Conservation (phyloP, 2,888 invertebrate genomes). For the Hirtodrosophila alboralis region DNA sequence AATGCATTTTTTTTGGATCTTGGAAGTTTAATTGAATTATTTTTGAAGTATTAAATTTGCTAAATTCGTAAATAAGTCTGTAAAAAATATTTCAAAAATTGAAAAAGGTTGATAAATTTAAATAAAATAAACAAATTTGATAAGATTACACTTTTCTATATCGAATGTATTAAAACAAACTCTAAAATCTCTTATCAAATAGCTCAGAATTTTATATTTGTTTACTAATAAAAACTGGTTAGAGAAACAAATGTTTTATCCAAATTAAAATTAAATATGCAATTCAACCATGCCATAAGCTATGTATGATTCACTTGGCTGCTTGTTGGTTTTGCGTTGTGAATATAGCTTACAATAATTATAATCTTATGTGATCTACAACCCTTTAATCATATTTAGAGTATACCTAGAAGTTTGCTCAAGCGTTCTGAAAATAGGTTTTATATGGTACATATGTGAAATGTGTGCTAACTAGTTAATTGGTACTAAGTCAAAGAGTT, state of each 20-base stretch:
- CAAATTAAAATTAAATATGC: slow-evolving; percentile 5
- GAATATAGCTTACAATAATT: background rate
- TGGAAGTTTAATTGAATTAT: too few relatives aligned
- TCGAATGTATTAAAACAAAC: too few relatives aligned
- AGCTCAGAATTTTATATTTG: background rate
- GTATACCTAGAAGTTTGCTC: background rate
- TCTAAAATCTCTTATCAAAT: too few relatives aligned
- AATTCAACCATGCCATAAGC: slow-evolving; percentile 7
- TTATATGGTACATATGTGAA: slow-evolving; percentile 1
- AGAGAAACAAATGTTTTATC: background rate
- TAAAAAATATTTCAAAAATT: too few relatives aligned
- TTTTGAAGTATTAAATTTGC: too few relatives aligned
- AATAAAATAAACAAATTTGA: too few relatives aligned
- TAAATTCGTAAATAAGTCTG: too few relatives aligned
- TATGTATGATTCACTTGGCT: slow-evolving; percentile 21
- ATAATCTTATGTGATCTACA: slow-evolving; percentile 27
- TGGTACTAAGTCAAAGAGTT: slow-evolving; percentile 22
- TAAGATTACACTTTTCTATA: too few relatives aligned
- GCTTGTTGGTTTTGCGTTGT: background rate
- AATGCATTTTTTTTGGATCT: too few relatives aligned
- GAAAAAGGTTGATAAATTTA: too few relatives aligned
- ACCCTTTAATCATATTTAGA: slow-evolving; percentile 23
- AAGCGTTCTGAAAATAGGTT: slow-evolving; percentile 9
- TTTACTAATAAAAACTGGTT: slow-evolving; percentile 3
- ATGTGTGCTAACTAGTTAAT: slow-evolving; percentile 10